phyloP scores from a whole-genome alignment of 2,888 invertebrate genomes.

The Spisula subtruncata region DNA sequence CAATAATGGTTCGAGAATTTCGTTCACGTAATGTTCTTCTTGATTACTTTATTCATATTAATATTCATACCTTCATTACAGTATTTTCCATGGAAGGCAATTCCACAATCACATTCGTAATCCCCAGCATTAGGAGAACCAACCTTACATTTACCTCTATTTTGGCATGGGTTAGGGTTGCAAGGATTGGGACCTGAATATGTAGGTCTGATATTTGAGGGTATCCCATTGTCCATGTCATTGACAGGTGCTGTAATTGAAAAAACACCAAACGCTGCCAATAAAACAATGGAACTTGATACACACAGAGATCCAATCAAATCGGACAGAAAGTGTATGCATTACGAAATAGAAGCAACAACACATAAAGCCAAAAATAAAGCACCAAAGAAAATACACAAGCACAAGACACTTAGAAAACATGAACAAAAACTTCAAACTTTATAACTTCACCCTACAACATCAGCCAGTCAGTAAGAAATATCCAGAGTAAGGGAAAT shows the following conservation, averaged over 20 bases:
- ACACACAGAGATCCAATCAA: not conserved
- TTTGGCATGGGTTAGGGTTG: slow-evolving; percentile 40
- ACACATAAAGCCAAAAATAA: not conserved
- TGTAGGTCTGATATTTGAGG: not conserved
- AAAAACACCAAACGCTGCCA: not conserved
- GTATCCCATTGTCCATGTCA: not conserved
- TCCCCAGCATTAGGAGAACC: not conserved
- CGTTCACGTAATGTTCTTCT: no score
- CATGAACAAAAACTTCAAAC: no score
- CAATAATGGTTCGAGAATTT: no score
- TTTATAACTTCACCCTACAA: no score
- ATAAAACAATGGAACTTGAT: not conserved
- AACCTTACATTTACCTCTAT: slow-evolving; percentile 39
- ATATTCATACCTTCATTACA: slow-evolving; percentile 38
- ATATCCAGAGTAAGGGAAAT: no score
- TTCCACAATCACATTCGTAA: slow-evolving; percentile 44
- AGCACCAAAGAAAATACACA: not conserved
- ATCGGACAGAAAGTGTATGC: not conserved
- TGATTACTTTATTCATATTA: no score
- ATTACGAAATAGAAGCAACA: not conserved
- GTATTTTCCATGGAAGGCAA: slow-evolving; percentile 39
- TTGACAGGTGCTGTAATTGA: not conserved
- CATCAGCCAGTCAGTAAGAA: no score
- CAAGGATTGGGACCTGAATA: not conserved
- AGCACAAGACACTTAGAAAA: not conserved